These are phyloP conservation scores for Montipora cactus DNA, from an alignment of 64 coral and sea anemone genomes.

Conservation along the genomic window DNA sequence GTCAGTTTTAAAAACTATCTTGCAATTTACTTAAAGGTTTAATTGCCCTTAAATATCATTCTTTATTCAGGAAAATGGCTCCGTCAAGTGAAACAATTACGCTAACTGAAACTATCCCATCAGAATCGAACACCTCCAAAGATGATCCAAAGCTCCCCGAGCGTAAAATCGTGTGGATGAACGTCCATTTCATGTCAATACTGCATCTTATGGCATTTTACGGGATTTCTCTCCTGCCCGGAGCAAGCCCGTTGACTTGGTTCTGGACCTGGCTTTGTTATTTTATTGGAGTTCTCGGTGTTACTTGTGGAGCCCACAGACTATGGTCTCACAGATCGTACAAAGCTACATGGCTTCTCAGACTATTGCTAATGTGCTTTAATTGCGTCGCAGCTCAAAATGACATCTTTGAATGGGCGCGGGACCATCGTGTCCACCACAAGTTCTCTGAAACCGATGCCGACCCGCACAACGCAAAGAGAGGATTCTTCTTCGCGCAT, in stretches of 20 bases:
- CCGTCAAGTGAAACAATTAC: neutral
- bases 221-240: slow-evolving; percentile 74
- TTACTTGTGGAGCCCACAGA: slow-evolving; percentile 83
- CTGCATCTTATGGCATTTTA: slow-evolving; percentile 76
- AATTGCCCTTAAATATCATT: neutral
- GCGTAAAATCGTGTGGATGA: slow-evolving; percentile 73
- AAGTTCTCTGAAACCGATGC: slow-evolving; percentile 66
- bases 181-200: slow-evolving; percentile 65
- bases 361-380: neutral
- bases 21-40: too few relatives aligned
- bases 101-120: neutral
- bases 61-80: neutral
- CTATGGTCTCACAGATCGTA: slow-evolving; percentile 83
- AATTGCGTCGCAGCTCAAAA: slow-evolving; percentile 63
- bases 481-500: slow-evolving; percentile 74
- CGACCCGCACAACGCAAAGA: slow-evolving; percentile 6
- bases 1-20: too few relatives aligned
- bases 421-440: slow-evolving; percentile 74
- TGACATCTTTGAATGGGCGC: slow-evolving; percentile 76
- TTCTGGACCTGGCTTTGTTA: slow-evolving; percentile 51
- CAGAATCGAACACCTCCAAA: neutral
- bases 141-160: slow-evolving; percentile 19
- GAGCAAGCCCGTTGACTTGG: slow-evolving; percentile 62
- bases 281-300: slow-evolving; percentile 54
- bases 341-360: slow-evolving; percentile 82